A percentile compares a stretch with the other conserved stretches of the same genome.
phyloP scores from a whole-genome alignment of 2,888 invertebrate species.

The Cheilosia urbana region DNA sequence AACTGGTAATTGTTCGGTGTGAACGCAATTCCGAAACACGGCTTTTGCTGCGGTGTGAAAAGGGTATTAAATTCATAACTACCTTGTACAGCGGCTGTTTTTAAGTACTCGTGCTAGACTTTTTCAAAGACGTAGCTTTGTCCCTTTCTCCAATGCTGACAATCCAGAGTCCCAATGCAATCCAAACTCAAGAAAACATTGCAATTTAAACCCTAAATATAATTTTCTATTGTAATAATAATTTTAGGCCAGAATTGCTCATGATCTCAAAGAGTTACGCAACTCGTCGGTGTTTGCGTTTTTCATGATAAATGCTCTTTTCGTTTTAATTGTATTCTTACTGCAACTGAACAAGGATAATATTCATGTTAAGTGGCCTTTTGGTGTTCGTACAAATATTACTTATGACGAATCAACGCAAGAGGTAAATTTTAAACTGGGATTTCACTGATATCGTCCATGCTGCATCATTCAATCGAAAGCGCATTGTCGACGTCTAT shows the following conservation, averaged over 20 bases:
- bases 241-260: conserved; percentile 94
- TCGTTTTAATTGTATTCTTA: conserved; percentile 99
- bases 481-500: conserved; percentile 75
- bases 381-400: conserved; percentile 96
- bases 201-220: neutral
- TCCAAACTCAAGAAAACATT: neutral
- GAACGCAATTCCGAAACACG: too few species aligned
- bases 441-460: conserved; percentile 77
- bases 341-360: conserved; percentile 99
- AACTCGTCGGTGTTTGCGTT: conserved; percentile 98
- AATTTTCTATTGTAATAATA: neutral
- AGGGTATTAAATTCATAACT: too few species aligned
- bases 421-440: conserved; percentile 89
- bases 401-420: conserved; percentile 94
- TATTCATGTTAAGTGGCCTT: conserved; percentile 98
- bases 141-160: neutral
- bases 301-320: conserved; percentile 99
- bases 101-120: neutral
- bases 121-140: neutral
- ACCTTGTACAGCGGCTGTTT: neutral
- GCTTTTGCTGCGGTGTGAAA: too few species aligned
- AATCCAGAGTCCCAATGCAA: conserved; percentile 21
- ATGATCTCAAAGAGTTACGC: conserved; percentile 96
- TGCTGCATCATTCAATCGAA: neutral
- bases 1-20: too few species aligned